Percentiles rank a stretch among this genome's conserved stretches.
Evolutionary conservation across 2,888 invertebrate species (phyloP).

Genomic region (Pristionchus maxplancki): DNA sequence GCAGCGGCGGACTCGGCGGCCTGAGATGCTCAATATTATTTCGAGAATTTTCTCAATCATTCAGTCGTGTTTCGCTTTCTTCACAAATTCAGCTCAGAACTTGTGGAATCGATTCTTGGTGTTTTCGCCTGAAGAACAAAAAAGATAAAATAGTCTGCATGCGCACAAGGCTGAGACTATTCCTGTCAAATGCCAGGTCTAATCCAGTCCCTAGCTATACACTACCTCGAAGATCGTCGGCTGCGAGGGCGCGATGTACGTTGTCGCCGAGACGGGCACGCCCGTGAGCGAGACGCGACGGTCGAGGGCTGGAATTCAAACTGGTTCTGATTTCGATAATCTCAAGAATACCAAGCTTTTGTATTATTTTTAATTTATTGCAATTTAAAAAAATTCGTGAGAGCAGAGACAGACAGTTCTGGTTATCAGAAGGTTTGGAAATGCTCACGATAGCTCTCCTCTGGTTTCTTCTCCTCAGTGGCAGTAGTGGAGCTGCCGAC

Average conservation of each 20-base stretch:
- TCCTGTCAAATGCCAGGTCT: too few species aligned
- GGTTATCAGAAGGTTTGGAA: background rate
- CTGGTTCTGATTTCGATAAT: background rate
- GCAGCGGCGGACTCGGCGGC: background rate
- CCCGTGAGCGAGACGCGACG: conserved; percentile 26
- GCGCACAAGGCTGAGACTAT: too few species aligned
- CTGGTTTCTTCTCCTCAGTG: background rate
- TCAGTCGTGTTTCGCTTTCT: too few species aligned
- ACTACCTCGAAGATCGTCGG: conserved; percentile 32
- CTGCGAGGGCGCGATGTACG: conserved; percentile 24
- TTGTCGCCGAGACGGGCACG: conserved; percentile 29
- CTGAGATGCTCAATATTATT: background rate
- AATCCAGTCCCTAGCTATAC: too few species aligned
- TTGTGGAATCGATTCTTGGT: too few species aligned
- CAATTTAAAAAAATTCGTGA: too few species aligned
- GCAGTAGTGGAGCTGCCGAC: background rate
- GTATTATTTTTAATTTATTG: too few species aligned
- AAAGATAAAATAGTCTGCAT: too few species aligned
- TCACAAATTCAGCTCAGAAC: too few species aligned
- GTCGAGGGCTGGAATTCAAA: background rate
- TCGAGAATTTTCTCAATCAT: background rate
- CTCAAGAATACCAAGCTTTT: background rate
- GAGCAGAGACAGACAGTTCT: too few species aligned
- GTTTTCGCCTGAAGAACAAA: too few species aligned
- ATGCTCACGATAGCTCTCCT: background rate